Base-by-base conservation (phyloP, 2,888 invertebrate species). In the Calephelis perditalis region DNA sequence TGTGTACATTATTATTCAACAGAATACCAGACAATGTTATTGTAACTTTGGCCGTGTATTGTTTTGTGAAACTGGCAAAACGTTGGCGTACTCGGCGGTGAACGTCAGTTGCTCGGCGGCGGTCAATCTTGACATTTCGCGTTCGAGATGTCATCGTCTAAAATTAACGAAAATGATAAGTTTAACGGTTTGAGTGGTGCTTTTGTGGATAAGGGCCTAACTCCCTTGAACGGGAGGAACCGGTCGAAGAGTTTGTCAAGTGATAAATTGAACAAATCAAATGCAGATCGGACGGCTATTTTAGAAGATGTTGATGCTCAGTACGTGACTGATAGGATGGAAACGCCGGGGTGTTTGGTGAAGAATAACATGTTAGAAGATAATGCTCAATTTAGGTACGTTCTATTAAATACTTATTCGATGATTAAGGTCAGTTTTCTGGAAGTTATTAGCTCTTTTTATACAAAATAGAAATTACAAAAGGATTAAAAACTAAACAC, bases 241-340 rank as follows among this genome's bases (percentile, higher is more conserved):
- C 78, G 86, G 62, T 87, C 89, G 46, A 89, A 84, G 67, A 90
- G 90, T 84, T 81, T 90, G 69, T 89, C 90, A 47, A 86, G 87
- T 85, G 90, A 90, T 81, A 90, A 90, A 76, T 84, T 90, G 71
- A 88, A 86, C 68, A 81, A 86, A 72, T 75, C 77, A 15, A 86
- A 87, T 68, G 84, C 82, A 58, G 90, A 90, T 71, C 80, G 88
- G 10, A 84, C 87, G 7, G 90, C 89, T 43, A 90, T 90, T 61
- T 70, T 90, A 70, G 85, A 87, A 67, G 88, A 90, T 79, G 79
- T 84, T 12, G 90, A 90, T 64, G 82, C 78, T 36, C 80, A 88
- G 58, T 81, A 88, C 71, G 70, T 88, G 60, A 74, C 88, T 46
- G 83, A 82, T 9, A 86, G 80, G 67, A 77, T 76, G 12, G 89